A percentile compares a stretch with the other conserved stretches of the same genome.
Conservation (phyloP, 2,888 invertebrate genomes). For the Sylvicola cinctus region DNA sequence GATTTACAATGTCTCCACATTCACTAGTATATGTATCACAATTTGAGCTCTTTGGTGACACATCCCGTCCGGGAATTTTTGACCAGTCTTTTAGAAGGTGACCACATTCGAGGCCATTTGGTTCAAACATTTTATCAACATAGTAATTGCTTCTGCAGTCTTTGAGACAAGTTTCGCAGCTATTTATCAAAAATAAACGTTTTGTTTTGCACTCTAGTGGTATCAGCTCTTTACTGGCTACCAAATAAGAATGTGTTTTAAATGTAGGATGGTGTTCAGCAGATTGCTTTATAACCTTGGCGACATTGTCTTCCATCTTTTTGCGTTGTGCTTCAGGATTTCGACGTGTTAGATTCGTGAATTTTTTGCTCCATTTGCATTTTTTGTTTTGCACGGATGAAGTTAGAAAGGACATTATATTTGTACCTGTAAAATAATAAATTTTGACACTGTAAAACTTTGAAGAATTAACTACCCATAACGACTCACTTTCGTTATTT, state of each 20-base stretch:
- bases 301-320: slow-evolving; percentile 13
- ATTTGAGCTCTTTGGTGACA: too few relatives aligned
- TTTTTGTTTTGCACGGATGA: background rate
- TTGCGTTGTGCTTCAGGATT: slow-evolving; percentile 14
- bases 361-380: slow-evolving; percentile 21
- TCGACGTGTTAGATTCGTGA: slow-evolving; percentile 20
- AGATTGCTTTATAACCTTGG: too few relatives aligned
- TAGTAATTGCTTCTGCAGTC: slow-evolving; percentile 26
- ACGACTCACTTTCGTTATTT: too few relatives aligned
- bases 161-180: too few relatives aligned
- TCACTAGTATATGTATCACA: too few relatives aligned
- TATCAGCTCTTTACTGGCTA: too few relatives aligned
- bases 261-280: too few relatives aligned
- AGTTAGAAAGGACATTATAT: background rate
- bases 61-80: slow-evolving; percentile 39
- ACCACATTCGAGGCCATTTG: slow-evolving; percentile 22
- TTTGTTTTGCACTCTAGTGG: too few relatives aligned
- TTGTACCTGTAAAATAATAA: background rate
- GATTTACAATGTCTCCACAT: too few relatives aligned
- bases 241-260: too few relatives aligned
- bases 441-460: background rate
- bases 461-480: slow-evolving; percentile 1
- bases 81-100: slow-evolving; percentile 37
- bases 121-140: slow-evolving; percentile 27
- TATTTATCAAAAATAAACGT: slow-evolving; percentile 10